Percentiles rank a stretch among this genome's conserved stretches.
Evolutionary conservation across 2,113 vertebrate genomes (phyloP).

Genomic region (Notechis scutatus): DNA sequence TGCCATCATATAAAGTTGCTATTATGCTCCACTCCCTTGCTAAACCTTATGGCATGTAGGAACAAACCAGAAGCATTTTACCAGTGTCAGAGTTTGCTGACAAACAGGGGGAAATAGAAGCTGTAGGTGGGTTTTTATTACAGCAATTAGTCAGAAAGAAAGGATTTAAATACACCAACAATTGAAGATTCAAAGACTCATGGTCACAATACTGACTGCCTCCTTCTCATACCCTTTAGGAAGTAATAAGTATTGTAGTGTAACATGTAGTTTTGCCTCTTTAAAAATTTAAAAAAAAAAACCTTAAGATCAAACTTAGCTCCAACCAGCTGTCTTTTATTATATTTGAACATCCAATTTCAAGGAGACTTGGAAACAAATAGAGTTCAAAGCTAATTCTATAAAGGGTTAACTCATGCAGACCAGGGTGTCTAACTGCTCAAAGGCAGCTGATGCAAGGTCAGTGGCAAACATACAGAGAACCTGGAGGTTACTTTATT

Average conservation of each 20-base stretch:
- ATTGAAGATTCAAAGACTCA: background rate
- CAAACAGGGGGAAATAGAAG: background rate
- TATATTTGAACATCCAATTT: background rate
- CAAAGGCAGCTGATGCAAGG: slow-evolving; percentile 42
- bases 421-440: slow-evolving; percentile 20
- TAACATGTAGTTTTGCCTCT: background rate
- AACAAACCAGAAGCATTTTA: background rate
- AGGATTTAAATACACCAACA: background rate
- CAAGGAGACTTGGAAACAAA: slow-evolving; percentile 30
- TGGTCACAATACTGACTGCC: background rate
- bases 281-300: background rate
- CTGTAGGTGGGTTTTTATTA: background rate
- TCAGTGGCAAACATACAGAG: slow-evolving; percentile 38
- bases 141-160: background rate
- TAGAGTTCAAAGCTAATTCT: background rate
- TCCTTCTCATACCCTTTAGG: background rate
- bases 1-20: background rate
- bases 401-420: slow-evolving; percentile 50
- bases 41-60: background rate
- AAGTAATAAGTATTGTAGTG: background rate
- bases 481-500: slow-evolving; percentile 55
- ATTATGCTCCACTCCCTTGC: background rate
- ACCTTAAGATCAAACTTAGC: background rate
- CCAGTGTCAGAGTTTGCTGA: background rate
- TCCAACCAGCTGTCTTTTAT: slow-evolving; percentile 23